These are phyloP conservation scores for cattle (Bos taurus) DNA, from an alignment of 2,113 vertebrate species.

Conservation along the genomic window DNA sequence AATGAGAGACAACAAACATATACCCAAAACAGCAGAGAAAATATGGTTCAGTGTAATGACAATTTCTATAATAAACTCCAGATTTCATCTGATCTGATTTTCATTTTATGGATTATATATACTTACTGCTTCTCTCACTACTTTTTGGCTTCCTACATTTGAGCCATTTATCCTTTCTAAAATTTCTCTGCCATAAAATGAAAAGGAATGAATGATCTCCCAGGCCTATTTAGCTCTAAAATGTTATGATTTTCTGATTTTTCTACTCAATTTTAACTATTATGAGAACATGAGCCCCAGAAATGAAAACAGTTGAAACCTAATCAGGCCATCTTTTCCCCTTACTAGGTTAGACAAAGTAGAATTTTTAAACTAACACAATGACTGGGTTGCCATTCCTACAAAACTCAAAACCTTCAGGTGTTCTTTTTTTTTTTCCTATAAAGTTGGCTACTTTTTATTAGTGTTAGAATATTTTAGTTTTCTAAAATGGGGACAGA, in stretches of 20 bases:
- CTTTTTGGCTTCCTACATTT: background rate
- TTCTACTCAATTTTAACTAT: background rate
- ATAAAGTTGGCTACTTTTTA: background rate
- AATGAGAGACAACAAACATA: background rate
- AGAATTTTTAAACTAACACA: background rate
- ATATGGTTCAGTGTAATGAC: background rate
- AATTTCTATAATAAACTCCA: background rate
- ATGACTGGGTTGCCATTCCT: background rate
- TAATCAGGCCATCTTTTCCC: background rate
- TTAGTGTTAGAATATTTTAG: background rate
- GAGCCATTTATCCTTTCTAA: background rate
- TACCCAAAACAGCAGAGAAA: constrained; percentile 6
- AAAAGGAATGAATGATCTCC: background rate
- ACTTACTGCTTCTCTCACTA: background rate
- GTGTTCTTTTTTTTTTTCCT: background rate
- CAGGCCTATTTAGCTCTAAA: background rate
- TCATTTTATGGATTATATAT: constrained; percentile 17
- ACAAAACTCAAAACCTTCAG: constrained; percentile 3
- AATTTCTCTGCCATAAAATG: background rate
- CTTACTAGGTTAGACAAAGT: background rate
- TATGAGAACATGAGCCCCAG: background rate
- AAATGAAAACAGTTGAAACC: constrained; percentile 22
- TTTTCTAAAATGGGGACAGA: background rate
- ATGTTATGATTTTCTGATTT: constrained; percentile 11
- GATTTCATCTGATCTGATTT: constrained; percentile 3